Evolutionary conservation across 92 coral and sea anemone species (phyloP), one percentile per base, ranked within the genome.

Genomic region (Desmophyllum pertusum): DNA sequence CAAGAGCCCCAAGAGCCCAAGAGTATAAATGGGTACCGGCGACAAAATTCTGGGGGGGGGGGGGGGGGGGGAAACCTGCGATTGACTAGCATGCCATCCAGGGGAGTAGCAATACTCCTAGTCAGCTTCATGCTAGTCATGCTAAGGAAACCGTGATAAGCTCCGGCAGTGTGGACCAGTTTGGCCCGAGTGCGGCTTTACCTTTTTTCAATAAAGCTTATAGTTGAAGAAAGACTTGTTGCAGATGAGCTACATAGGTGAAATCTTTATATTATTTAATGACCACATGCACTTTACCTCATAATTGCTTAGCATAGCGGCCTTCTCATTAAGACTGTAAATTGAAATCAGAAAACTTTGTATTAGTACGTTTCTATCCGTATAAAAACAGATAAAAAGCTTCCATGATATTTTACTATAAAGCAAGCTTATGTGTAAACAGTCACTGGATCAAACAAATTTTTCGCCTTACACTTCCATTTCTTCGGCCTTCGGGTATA

Each of bases 291-390:
- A 37, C 33, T 17, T 67, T 29, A 94, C 98, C 89, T 95, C 98
- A 61, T 81, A 95, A 84, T 95, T 95, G 76, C 98, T 95, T 67
- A 95, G 66, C 95, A 95, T 89, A 3, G 95, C 97, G 4, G 97
- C 90, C 77, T 91, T 95, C 46, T 88, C 97, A 67, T 95, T 95
- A 45, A 95, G 68, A 4, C 96, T 93, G 75, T 21, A 75, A 10
- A 71, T 81, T 43, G 11, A 69, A 36, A 29, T 40, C 51, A 71
- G 29, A 39, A 21, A 10, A 70, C 5, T 70, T 39, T 38, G 52
- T 27, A 38, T 40, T 6, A 38, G n/a, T n/a, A n/a, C n/a, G 4
- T 71, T 25, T 43, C 13, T 17, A 35, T 1, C 19, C 30, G 61
- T 27, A 61, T n/a, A n/a, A n/a, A n/a, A n/a, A n/a, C n/a, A 50